These are phyloP conservation scores for Micromys minutus DNA, from an alignment of 2,113 vertebrate species.

Conservation along the genomic window DNA sequence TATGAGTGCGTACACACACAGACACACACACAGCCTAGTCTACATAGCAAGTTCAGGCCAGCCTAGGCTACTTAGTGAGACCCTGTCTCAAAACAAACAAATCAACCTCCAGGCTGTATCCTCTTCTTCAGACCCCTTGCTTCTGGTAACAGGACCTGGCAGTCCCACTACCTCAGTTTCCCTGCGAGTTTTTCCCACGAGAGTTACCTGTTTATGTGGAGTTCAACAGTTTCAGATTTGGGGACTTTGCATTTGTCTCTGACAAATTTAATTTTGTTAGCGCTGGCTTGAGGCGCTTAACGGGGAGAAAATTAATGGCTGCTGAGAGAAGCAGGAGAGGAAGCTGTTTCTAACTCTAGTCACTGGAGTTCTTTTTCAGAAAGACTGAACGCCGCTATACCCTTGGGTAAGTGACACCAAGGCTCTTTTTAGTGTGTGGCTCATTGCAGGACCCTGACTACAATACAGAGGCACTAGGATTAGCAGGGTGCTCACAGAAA, in stretches of 20 bases:
- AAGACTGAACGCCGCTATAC: neutral
- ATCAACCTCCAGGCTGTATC: neutral
- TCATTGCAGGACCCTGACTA: neutral
- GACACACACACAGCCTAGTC: too few relatives aligned
- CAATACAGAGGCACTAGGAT: neutral
- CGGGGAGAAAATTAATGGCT: constrained; percentile 49
- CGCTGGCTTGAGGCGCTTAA: neutral
- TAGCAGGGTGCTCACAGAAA: neutral
- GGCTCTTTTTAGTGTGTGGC: neutral
- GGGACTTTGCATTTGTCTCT: neutral
- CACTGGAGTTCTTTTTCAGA: accelerated
- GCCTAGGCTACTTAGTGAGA: too few relatives aligned
- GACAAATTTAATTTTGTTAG: constrained; percentile 46
- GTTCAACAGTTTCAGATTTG: neutral
- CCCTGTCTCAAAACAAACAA: too few relatives aligned
- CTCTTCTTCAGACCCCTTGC: neutral
- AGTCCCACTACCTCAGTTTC: neutral
- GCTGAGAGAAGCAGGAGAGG: neutral
- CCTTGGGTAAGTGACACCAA: neutral
- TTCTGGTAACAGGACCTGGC: neutral
- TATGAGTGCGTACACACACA: accelerated
- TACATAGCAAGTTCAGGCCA: too few relatives aligned
- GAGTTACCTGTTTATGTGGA: neutral
- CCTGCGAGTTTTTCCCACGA: neutral
- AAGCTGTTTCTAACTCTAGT: neutral